Conservation (phyloP, 2,113 vertebrate genomes). For the Ailurus styani region DNA sequence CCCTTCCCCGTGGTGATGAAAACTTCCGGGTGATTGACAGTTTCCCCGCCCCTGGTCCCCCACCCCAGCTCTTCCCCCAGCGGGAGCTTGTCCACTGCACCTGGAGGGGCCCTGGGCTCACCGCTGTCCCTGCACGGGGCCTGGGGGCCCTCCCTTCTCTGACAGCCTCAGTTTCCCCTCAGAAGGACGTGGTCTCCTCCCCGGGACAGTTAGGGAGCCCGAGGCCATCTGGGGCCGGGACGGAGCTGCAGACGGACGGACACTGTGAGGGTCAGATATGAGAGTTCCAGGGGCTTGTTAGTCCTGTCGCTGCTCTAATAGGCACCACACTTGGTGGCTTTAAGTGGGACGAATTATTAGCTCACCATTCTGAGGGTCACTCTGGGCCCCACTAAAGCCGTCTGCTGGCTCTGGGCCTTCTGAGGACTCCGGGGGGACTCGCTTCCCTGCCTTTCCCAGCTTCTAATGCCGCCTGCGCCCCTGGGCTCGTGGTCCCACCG, state of each 20-base stretch:
- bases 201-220: not conserved
- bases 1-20: not conserved
- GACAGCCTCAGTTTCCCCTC: not conserved
- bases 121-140: not conserved
- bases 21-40: not conserved
- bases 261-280: not conserved
- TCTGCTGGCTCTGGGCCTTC: not conserved
- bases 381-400: not conserved
- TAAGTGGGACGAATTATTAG: not conserved
- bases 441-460: not conserved
- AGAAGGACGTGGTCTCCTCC: rapidly evolving
- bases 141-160: not conserved
- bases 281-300: not conserved
- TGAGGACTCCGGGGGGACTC: not conserved
- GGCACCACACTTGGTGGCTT: not conserved
- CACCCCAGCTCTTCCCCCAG: not conserved
- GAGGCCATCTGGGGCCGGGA: not conserved
- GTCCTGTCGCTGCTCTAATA: not conserved
- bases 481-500: rapidly evolving
- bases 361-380: not conserved
- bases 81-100: not conserved
- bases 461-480: not conserved
- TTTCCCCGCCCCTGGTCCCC: not conserved
- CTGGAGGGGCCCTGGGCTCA: not conserved
- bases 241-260: rapidly evolving